These are phyloP conservation scores for Thymelicus lineola DNA, from an alignment of 2,888 invertebrate species.

Conservation along the genomic window DNA sequence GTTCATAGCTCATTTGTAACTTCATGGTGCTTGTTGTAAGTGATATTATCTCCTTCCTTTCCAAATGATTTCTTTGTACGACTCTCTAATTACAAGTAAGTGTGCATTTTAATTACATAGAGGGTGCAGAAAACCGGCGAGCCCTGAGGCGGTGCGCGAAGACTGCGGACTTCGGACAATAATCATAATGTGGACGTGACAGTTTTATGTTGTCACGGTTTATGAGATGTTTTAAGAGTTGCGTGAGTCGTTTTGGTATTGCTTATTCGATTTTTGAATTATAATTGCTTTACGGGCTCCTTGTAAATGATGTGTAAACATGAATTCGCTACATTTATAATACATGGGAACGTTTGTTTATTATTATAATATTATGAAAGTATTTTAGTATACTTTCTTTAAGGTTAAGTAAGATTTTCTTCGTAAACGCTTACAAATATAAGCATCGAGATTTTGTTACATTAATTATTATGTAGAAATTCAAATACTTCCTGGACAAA, in stretches of 20 bases:
- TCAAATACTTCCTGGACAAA: too few species aligned
- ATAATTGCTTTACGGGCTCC: background rate
- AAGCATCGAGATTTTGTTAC: too few species aligned
- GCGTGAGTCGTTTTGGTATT: constrained; percentile 5
- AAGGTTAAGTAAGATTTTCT: too few species aligned
- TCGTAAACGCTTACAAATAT: too few species aligned
- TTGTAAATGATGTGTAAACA: too few species aligned
- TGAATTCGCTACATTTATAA: too few species aligned
- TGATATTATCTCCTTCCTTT: constrained; percentile 67
- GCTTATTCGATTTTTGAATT: constrained; percentile 12
- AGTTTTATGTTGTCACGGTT: constrained; percentile 35
- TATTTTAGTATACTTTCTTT: too few species aligned
- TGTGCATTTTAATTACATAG: constrained; percentile 76
- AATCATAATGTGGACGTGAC: constrained; percentile 36
- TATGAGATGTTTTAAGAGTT: constrained; percentile 12
- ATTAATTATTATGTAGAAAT: too few species aligned
- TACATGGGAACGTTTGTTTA: too few species aligned
- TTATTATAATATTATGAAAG: too few species aligned
- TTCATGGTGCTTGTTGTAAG: constrained; percentile 52
- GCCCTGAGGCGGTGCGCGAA: constrained; percentile 55
- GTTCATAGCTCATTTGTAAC: constrained; percentile 52
- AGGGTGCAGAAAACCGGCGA: constrained; percentile 65
- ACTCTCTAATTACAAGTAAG: constrained; percentile 65
- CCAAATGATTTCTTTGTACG: constrained; percentile 68
- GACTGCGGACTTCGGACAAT: constrained; percentile 49